phyloP scores from a whole-genome alignment of 2,888 invertebrate genomes.

The Cremastinae sp. region DNA sequence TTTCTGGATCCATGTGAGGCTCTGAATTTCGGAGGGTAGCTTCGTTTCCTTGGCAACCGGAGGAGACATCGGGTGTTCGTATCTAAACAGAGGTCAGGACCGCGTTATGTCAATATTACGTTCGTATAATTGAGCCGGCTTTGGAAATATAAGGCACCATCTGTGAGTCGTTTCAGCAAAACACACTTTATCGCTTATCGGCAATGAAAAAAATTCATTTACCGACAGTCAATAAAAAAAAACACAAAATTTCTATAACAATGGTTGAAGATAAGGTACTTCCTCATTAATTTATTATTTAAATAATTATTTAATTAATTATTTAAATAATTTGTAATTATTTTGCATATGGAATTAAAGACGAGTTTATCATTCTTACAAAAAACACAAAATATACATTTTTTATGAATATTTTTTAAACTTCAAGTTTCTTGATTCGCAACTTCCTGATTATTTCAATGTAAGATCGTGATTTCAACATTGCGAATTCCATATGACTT shows the following conservation, averaged over 20 bases:
- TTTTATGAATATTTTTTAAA: too few species aligned
- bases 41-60: slow-evolving; percentile 65
- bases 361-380: too few species aligned
- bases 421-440: too few species aligned
- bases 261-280: not conserved
- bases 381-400: too few species aligned
- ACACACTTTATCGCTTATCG: too few species aligned
- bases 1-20: slow-evolving; percentile 43
- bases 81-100: slow-evolving; percentile 65
- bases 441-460: too few species aligned
- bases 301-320: too few species aligned
- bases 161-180: not conserved
- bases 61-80: slow-evolving; percentile 60
- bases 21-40: slow-evolving; percentile 63
- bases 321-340: too few species aligned
- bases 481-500: too few species aligned
- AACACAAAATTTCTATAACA: not conserved
- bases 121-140: slow-evolving; percentile 32
- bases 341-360: too few species aligned
- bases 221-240: not conserved
- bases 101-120: slow-evolving; percentile 68
- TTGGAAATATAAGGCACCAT: slow-evolving; percentile 22
- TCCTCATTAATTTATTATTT: too few species aligned
- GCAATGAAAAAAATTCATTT: not conserved
- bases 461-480: too few species aligned